Conservation (phyloP, 2,888 invertebrate genomes). For the Conops quadrifasciatus region DNA sequence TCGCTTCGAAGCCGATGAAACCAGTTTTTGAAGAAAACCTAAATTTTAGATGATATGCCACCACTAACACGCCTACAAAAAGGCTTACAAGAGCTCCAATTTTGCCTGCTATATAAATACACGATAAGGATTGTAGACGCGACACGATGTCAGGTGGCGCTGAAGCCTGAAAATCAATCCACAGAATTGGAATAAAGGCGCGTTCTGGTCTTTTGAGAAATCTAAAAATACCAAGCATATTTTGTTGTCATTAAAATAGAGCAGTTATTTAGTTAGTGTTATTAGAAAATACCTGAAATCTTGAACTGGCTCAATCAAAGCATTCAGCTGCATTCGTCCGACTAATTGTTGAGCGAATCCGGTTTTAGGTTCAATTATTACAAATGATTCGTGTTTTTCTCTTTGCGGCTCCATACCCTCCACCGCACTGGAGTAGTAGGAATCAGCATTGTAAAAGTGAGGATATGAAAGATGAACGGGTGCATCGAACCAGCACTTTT, state of each 20-base stretch:
- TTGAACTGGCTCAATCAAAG: slow-evolving; percentile 72
- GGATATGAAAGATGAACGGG: slow-evolving; percentile 85
- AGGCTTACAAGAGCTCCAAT: background rate
- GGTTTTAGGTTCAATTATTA: slow-evolving; percentile 77
- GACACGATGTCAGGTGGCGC: slow-evolving; percentile 64
- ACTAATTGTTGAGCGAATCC: slow-evolving; percentile 80
- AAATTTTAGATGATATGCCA: background rate
- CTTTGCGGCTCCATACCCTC: slow-evolving; percentile 74
- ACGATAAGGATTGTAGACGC: too few relatives aligned
- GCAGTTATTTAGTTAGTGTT: background rate
- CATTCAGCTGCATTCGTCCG: slow-evolving; percentile 80
- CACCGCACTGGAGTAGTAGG: slow-evolving; percentile 70
- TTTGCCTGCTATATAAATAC: background rate
- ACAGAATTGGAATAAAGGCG: slow-evolving; percentile 52
- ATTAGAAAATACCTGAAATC: slow-evolving; percentile 69
- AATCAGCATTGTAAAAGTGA: slow-evolving; percentile 82
- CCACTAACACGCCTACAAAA: background rate
- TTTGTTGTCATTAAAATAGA: background rate
- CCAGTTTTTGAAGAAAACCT: background rate
- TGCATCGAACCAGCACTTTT: slow-evolving; percentile 78
- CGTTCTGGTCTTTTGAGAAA: slow-evolving; percentile 69
- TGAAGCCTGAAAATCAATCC: slow-evolving; percentile 52
- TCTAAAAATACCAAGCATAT: slow-evolving; percentile 66
- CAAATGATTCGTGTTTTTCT: slow-evolving; percentile 76
- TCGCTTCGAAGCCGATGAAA: background rate